Evolutionary conservation across 2,113 vertebrate species (phyloP).

Genomic region (Copsychus sechellarum): DNA sequence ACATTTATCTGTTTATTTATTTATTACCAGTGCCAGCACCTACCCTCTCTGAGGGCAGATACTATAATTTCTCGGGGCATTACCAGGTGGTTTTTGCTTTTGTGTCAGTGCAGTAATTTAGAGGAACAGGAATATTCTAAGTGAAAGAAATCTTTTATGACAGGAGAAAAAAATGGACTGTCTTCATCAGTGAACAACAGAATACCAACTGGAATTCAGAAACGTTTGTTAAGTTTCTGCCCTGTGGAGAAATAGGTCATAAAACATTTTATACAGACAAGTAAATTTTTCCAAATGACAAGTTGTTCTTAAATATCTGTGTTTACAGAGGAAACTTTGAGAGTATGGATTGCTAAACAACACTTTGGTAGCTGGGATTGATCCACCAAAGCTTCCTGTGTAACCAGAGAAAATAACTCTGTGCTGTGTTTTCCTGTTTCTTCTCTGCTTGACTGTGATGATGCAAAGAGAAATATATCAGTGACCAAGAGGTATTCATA

Average conservation of each 20-base stretch:
- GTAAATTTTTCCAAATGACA: slow-evolving; percentile 26
- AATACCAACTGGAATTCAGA: slow-evolving; percentile 25
- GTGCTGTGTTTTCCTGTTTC: not conserved
- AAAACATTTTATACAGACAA: slow-evolving; percentile 1
- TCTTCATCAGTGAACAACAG: slow-evolving; percentile 4
- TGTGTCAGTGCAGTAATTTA: not conserved
- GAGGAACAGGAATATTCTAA: not conserved
- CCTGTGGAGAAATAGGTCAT: slow-evolving; percentile 9
- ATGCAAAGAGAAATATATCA: not conserved
- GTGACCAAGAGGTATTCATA: not conserved
- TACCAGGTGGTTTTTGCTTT: slow-evolving; percentile 12
- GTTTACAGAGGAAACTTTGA: slow-evolving; percentile 24
- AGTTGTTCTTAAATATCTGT: not conserved
- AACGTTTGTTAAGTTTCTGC: not conserved
- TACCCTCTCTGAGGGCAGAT: not conserved
- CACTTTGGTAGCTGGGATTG: not conserved
- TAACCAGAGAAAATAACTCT: not conserved
- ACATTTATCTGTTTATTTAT: not conserved
- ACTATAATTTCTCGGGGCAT: not conserved
- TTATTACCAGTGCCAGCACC: not conserved
- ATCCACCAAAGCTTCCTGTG: not conserved
- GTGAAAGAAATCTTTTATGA: slow-evolving; percentile 1
- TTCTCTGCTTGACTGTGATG: not conserved
- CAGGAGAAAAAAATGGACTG: not conserved
- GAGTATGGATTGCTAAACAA: not conserved